A percentile compares a stretch with the other conserved stretches of the same genome.
These are phyloP conservation scores for Cololabis saira DNA, from an alignment of 2,113 vertebrate species.

Conservation along the genomic window DNA sequence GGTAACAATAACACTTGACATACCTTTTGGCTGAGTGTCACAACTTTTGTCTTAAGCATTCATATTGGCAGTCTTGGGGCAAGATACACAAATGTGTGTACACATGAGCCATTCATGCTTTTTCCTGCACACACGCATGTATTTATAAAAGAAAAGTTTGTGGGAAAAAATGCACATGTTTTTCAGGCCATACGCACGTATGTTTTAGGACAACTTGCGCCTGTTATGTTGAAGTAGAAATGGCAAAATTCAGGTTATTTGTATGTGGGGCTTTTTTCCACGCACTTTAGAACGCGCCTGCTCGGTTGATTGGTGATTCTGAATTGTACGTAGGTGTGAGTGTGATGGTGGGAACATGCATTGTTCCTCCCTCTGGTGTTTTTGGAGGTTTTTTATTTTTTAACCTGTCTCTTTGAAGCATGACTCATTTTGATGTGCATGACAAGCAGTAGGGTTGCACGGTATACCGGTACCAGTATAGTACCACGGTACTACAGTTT, in stretches of 20 bases:
- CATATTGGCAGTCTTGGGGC: not conserved
- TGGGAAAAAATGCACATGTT: no score
- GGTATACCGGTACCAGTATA: no score
- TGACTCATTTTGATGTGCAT: not conserved
- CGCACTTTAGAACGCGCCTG: no score
- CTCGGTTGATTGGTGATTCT: no score
- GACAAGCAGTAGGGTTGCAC: conserved; percentile 29
- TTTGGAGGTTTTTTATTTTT: conserved; percentile 3
- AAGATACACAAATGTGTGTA: no score
- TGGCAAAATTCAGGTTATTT: no score
- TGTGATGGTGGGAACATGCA: conserved; percentile 1
- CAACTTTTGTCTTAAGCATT: not conserved
- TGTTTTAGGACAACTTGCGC: not conserved
- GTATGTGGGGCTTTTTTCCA: no score
- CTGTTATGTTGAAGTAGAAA: no score
- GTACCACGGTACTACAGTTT: no score
- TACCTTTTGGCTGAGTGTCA: not conserved
- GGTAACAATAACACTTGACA: not conserved
- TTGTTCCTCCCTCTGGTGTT: conserved; percentile 20
- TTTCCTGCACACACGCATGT: no score
- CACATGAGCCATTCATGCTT: no score
- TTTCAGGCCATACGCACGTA: not conserved
- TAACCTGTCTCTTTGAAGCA: conserved; percentile 2
- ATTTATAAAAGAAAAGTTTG: no score
- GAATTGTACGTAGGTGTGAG: not conserved